Percentiles rank a stretch among this genome's conserved stretches.
Conservation (phyloP, 1,140 invertebrate genomes). For the Atta cephalotes region DNA sequence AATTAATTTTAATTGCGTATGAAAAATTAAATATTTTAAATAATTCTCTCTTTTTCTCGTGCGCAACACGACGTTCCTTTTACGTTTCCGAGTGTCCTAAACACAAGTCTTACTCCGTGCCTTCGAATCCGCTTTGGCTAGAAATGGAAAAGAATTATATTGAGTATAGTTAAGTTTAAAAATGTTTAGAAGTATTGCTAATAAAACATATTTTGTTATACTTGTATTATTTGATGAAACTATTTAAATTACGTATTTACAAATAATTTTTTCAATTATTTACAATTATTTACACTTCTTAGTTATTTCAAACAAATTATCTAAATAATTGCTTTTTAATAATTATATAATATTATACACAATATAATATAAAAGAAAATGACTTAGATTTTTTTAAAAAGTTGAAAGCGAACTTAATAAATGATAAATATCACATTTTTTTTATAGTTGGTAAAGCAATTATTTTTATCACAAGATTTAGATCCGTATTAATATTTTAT, state of each 20-base stretch:
- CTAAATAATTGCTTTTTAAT: neutral
- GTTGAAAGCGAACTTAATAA: neutral
- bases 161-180: conserved; percentile 25
- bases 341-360: neutral
- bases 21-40: conserved; percentile 15
- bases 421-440: neutral
- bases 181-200: neutral
- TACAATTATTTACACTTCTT: neutral
- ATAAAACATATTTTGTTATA: conserved; percentile 1
- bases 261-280: neutral
- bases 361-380: conserved; percentile 24
- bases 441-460: neutral
- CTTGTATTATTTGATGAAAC: neutral
- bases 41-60: neutral
- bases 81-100: conserved; percentile 66
- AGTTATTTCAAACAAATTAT: neutral
- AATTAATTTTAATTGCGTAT: too few relatives aligned
- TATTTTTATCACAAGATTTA: neutral
- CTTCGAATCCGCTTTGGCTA: conserved; percentile 84
- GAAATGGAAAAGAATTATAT: conserved; percentile 71
- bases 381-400: neutral
- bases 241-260: neutral
- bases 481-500: too few relatives aligned
- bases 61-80: conserved; percentile 59
- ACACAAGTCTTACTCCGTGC: conserved; percentile 81